These are phyloP conservation scores for Montipora efflorescens DNA, from an alignment of 64 coral and sea anemone genomes.

Conservation along the genomic window DNA sequence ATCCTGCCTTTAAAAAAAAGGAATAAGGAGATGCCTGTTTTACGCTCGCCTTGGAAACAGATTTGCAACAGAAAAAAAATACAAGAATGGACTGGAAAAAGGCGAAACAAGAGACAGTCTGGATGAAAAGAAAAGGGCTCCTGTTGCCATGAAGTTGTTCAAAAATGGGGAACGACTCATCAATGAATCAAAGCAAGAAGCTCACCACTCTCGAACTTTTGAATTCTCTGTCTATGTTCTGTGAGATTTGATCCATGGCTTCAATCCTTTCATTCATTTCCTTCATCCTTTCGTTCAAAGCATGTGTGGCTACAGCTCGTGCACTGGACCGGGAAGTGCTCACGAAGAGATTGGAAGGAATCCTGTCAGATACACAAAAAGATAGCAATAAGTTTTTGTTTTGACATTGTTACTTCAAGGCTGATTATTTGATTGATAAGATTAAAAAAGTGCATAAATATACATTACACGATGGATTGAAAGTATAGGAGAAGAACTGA, in stretches of 20 bases:
- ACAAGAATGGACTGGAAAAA: too few species aligned
- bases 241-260: constrained; percentile 65
- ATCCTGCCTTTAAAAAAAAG: too few species aligned
- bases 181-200: background rate
- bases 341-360: background rate
- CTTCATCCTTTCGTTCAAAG: constrained; percentile 27
- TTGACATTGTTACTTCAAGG: background rate
- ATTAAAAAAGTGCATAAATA: too few species aligned
- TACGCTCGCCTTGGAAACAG: too few species aligned
- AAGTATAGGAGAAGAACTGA: too few species aligned
- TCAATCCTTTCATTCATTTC: constrained; percentile 70
- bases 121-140: too few species aligned
- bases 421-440: too few species aligned
- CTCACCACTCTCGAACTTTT: constrained; percentile 72
- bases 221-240: constrained; percentile 77
- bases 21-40: too few species aligned
- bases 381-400: background rate
- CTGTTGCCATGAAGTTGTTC: too few species aligned
- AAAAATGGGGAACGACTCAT: background rate
- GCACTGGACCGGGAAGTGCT: constrained; percentile 7
- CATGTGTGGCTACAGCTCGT: constrained; percentile 24
- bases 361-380: background rate
- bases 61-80: too few species aligned
- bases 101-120: too few species aligned
- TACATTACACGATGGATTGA: too few species aligned